Conservation (phyloP, 1,140 invertebrate genomes). For the Drosophila pseudoananassae region DNA sequence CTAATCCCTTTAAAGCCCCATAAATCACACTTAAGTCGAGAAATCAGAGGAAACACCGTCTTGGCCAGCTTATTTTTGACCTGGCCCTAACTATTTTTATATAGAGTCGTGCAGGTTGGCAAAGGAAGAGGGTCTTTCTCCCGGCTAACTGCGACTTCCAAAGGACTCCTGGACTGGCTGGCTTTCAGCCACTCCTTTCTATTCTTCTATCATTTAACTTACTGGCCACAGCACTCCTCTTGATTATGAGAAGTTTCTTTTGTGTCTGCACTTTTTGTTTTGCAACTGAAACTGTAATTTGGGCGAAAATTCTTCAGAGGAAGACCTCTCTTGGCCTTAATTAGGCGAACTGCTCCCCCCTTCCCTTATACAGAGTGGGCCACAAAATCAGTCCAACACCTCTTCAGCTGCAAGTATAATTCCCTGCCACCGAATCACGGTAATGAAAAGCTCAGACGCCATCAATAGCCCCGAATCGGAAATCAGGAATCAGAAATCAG, state of each 20-base stretch:
- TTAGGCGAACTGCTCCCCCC: too few relatives aligned
- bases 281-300: too few relatives aligned
- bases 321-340: too few relatives aligned
- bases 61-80: slow-evolving; percentile 75
- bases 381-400: slow-evolving; percentile 6
- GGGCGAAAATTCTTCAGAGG: too few relatives aligned
- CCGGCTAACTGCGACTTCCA: background rate
- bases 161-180: background rate
- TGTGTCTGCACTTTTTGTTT: too few relatives aligned
- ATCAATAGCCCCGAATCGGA: slow-evolving; percentile 53
- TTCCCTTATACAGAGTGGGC: too few relatives aligned
- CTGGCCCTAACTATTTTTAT: slow-evolving; percentile 19
- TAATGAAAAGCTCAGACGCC: slow-evolving; percentile 72
- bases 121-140: background rate
- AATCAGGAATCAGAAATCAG: slow-evolving; percentile 33
- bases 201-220: background rate
- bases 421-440: slow-evolving; percentile 65
- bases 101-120: background rate
- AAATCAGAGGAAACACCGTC: slow-evolving; percentile 25
- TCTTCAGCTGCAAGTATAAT: slow-evolving; percentile 60
- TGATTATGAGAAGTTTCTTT: background rate
- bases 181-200: background rate
- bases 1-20: slow-evolving; percentile 44
- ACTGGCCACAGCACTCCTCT: background rate
- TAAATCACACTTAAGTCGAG: slow-evolving; percentile 74